phyloP scores from a whole-genome alignment of 23 tunicate species.

The Oikopleura albicans region DNA sequence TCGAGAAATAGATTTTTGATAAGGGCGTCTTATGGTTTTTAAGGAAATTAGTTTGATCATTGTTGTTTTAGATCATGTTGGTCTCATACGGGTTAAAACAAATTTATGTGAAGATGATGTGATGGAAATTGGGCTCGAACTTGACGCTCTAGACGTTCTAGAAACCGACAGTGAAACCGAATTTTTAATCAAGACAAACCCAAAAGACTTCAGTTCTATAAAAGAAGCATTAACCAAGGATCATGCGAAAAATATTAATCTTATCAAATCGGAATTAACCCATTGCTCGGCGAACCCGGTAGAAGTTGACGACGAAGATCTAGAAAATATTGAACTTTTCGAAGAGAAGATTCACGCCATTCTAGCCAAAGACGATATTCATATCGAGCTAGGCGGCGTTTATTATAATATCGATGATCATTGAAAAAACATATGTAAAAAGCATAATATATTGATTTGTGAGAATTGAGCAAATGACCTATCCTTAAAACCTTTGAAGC shows the following conservation, averaged over 20 bases:
- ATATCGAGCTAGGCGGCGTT: not conserved
- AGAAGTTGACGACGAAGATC: not conserved
- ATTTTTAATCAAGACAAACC: not conserved
- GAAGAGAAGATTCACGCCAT: not conserved
- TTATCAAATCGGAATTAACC: not conserved
- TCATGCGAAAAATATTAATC: not conserved
- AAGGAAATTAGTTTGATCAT: too few species aligned
- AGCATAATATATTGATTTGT: too few species aligned
- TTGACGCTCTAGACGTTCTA: not conserved
- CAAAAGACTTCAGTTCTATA: not conserved
- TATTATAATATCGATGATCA: not conserved
- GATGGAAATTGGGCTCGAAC: conserved; percentile 11
- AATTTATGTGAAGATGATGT: not conserved
- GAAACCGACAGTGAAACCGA: not conserved
- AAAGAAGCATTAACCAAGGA: not conserved
- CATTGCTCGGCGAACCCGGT: not conserved
- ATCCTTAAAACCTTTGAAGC: too few species aligned
- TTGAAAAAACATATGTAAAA: too few species aligned
- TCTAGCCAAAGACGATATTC: not conserved
- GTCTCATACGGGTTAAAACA: not conserved
- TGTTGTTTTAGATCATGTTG: not conserved
- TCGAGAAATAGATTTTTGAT: too few species aligned
- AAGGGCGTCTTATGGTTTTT: too few species aligned
- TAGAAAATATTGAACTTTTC: not conserved
- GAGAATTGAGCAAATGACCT: too few species aligned